Conservation (phyloP, 1,140 invertebrate genomes). For the Lepeophtheirus salmonis region DNA sequence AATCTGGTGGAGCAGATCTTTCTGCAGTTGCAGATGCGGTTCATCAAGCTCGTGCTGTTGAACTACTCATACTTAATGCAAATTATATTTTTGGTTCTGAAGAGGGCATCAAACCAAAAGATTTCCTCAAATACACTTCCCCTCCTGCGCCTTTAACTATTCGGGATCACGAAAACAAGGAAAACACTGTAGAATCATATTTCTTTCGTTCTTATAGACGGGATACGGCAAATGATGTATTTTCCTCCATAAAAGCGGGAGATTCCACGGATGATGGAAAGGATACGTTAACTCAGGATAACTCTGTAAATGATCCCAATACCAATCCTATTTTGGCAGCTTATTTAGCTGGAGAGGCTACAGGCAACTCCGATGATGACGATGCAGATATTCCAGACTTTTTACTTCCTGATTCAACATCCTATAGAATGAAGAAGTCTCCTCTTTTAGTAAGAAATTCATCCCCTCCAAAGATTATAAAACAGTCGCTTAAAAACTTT, state of each 20-base stretch:
- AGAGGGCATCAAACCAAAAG: conserved; percentile 17
- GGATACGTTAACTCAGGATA: not conserved
- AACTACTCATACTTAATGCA: conserved; percentile 34
- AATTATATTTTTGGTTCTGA: conserved; percentile 24
- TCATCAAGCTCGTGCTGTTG: conserved; percentile 36
- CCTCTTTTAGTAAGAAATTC: conserved; percentile 11
- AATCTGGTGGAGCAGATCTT: too few species aligned
- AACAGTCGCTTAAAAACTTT: conserved; percentile 22
- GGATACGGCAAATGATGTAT: not conserved
- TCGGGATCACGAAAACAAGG: too few species aligned
- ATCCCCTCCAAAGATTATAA: conserved; percentile 22
- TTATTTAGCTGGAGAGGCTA: not conserved
- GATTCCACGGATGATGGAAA: not conserved
- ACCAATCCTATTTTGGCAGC: conserved; percentile 19
- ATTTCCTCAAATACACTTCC: not conserved
- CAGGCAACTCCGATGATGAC: conserved; percentile 17
- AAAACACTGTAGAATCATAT: too few species aligned
- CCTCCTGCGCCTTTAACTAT: not conserved
- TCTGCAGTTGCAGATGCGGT: conserved; percentile 31
- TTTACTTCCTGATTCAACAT: conserved; percentile 24
- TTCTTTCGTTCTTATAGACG: not conserved
- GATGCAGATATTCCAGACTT: conserved; percentile 24
- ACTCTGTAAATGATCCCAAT: not conserved
- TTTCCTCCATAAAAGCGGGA: conserved; percentile 3
- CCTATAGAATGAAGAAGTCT: conserved; percentile 16